These are phyloP conservation scores for Sesamia inferens DNA, from an alignment of 2,888 invertebrate species.

Conservation along the genomic window DNA sequence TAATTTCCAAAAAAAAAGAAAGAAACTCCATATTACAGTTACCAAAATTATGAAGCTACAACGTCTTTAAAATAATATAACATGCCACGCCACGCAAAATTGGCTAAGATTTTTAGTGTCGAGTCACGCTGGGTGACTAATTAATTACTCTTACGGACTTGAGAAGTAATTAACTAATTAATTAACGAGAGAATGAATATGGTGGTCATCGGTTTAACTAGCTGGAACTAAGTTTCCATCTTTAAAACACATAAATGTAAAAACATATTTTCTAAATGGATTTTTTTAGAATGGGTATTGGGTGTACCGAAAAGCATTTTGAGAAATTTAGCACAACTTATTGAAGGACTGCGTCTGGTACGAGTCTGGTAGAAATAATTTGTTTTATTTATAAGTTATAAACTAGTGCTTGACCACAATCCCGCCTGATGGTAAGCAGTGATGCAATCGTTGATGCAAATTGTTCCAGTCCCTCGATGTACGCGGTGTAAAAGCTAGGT, in stretches of 20 bases:
- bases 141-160: conserved; percentile 67
- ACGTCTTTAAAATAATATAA: conserved; percentile 1
- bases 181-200: conserved; percentile 66
- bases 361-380: no score
- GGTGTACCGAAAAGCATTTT: no score
- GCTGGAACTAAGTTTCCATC: conserved; percentile 14
- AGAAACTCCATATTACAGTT: not conserved
- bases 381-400: no score
- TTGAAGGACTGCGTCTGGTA: no score
- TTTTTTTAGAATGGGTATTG: no score
- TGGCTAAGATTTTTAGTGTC: conserved; percentile 47
- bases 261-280: conserved; percentile 17
- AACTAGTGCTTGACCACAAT: no score
- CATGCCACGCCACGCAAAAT: conserved; percentile 20
- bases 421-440: no score
- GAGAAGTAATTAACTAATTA: conserved; percentile 70
- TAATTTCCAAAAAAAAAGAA: no score
- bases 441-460: no score
- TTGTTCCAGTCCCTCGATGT: no score
- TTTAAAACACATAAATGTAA: conserved; percentile 15
- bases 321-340: not conserved
- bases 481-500: no score
- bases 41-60: not conserved
- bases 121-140: conserved; percentile 58
- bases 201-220: conserved; percentile 52